Evolutionary conservation across 1,140 invertebrate species (phyloP).

Genomic region (Drosophila sturtevanti): DNA sequence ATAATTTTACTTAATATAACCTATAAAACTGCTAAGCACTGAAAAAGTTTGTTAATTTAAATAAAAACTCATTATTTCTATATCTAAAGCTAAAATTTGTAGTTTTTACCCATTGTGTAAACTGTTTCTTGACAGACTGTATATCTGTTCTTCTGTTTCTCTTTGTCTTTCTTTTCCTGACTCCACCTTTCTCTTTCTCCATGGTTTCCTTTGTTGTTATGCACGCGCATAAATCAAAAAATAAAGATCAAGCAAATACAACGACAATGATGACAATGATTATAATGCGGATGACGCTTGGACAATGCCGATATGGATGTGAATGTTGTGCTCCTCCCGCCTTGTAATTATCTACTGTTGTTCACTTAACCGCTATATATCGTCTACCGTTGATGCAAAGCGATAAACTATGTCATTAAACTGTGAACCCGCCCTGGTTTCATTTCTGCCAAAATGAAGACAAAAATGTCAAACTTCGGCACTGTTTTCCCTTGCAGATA

Average conservation of each 20-base stretch:
- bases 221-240: slow-evolving; percentile 77
- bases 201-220: slow-evolving; percentile 41
- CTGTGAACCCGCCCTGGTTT: slow-evolving; percentile 38
- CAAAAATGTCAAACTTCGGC: no score
- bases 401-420: slow-evolving; percentile 81
- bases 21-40: no score
- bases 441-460: slow-evolving; percentile 46
- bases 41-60: no score
- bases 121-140: no score
- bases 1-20: no score
- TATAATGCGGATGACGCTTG: slow-evolving; percentile 58
- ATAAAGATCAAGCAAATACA: slow-evolving; percentile 79
- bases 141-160: no score
- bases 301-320: slow-evolving; percentile 49
- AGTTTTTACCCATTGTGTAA: no score
- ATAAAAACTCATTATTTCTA: no score
- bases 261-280: slow-evolving; percentile 51
- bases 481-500: no score
- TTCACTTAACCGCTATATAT: slow-evolving; percentile 35
- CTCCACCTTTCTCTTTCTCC: slow-evolving; percentile 6
- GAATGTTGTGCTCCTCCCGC: slow-evolving; percentile 52
- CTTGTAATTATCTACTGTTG: slow-evolving; percentile 13
- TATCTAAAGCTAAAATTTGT: no score
- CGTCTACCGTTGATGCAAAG: slow-evolving; percentile 72
- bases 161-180: slow-evolving; percentile 47